phyloP scores from a whole-genome alignment of 2,113 vertebrate species.

The Toxotes jaculatrix region DNA sequence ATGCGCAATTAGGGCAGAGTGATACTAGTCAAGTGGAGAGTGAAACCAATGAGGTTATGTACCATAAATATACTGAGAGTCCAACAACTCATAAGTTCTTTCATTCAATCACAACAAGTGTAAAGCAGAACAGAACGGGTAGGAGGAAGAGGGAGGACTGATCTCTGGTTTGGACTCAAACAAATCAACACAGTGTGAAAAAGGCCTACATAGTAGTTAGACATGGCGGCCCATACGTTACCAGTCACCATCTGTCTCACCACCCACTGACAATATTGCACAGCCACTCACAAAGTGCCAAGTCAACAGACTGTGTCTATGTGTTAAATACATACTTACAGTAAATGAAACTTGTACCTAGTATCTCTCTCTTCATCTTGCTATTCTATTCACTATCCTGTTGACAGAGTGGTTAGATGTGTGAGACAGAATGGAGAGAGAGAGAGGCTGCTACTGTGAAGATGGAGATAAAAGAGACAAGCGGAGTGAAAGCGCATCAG shows the following conservation, averaged over 20 bases:
- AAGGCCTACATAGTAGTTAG: neutral
- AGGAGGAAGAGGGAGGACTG: neutral
- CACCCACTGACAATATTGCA: conserved; percentile 5
- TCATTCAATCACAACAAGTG: no score
- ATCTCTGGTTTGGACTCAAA: neutral
- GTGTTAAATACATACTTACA: no score
- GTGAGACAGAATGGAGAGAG: conserved; percentile 22
- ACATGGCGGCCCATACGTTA: conserved; percentile 14
- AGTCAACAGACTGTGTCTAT: no score
- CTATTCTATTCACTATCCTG: neutral
- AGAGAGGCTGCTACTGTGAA: conserved; percentile 7
- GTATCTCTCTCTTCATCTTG: neutral
- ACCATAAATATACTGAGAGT: neutral
- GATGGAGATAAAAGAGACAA: neutral
- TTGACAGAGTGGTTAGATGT: conserved; percentile 17
- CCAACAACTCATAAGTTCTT: no score
- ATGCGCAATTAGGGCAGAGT: neutral
- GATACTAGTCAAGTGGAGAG: no score
- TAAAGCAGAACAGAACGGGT: neutral
- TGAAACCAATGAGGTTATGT: neutral
- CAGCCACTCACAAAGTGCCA: neutral
- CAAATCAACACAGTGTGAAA: neutral
- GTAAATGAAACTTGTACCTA: neutral
- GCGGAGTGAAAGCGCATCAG: neutral
- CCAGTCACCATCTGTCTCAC: neutral